Conservation (phyloP, 2,113 vertebrate species). For the Melospiza melodia region DNA sequence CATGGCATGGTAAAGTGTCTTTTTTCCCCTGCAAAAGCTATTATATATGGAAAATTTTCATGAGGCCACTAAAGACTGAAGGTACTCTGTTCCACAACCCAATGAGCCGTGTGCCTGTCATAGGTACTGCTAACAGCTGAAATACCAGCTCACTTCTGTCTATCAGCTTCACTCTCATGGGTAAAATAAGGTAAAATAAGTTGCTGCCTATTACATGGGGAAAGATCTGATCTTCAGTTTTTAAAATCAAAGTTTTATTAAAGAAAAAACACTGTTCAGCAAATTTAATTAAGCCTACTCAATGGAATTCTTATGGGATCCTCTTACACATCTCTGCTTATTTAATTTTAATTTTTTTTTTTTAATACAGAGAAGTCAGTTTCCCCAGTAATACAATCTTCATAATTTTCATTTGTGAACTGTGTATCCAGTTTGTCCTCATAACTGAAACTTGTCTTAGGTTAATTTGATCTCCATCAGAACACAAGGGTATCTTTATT, state of each 20-base stretch:
- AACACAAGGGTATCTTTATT: conserved; percentile 15
- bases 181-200: neutral
- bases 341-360: neutral
- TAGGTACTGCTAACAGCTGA: neutral
- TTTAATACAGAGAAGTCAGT: neutral
- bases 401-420: neutral
- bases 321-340: neutral
- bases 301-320: neutral
- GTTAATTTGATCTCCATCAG: neutral
- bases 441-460: neutral
- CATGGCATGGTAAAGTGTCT: neutral
- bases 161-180: neutral
- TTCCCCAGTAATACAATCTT: neutral
- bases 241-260: neutral
- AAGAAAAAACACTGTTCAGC: neutral
- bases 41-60: neutral
- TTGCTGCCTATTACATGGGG: neutral
- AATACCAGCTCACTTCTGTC: neutral
- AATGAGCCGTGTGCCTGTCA: accelerated
- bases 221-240: neutral
- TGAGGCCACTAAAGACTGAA: neutral
- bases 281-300: conserved; percentile 14
- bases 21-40: neutral
- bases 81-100: neutral
- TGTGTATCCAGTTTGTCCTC: neutral